Evolutionary conservation across 1,140 invertebrate species (phyloP), one percentile per base, ranked within the genome.

Genomic region (Sarcophaga bullata): DNA sequence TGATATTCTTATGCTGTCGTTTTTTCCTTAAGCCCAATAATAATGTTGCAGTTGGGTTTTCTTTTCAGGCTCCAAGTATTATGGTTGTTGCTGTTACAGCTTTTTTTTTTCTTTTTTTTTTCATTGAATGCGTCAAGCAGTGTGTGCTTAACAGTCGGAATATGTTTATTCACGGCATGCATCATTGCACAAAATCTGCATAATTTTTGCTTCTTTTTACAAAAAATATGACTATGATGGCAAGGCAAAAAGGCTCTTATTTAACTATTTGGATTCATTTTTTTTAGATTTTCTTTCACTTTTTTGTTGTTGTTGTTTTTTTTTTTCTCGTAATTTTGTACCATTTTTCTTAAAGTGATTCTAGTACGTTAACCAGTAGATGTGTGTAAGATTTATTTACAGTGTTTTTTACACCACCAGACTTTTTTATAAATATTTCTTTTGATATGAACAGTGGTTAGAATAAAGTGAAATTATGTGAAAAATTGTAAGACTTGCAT

Each of bases 121-220:
- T 52, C 11, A 8, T 19, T 78, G 6, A 78, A 52, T 78, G 75
- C 75, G 75, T 78, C 75, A 78, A 78, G 75, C 75, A 50, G 68
- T 73, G 80, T 81, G 62, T 80, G 82, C 19, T 81, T 78, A 78
- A 78, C 75, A 78, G 75, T 78, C 78, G 50, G 13, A 37, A 73
- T 83, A 80, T 83, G 82, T 73, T 80, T 80, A 83, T 83, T 83
- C 82, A 83, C 75, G 80, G 82, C 82, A 83, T 83, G 82, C 82
- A 83, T 83, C 82, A 83, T 78, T 76, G 80, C 80, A 83, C 72
- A 80, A 83, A 83, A 83, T 83, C 82, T 83, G 82, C 82, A 83
- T 83, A 83, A 83, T 81, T 83, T 83, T 83, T 83, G 52, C 73
- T 3, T 62, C 3, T 15, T 68, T 25, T 68, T 68, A 52, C 0